These are phyloP conservation scores for Cancer borealis DNA, from an alignment of 2,888 invertebrate species.

Conservation along the genomic window DNA sequence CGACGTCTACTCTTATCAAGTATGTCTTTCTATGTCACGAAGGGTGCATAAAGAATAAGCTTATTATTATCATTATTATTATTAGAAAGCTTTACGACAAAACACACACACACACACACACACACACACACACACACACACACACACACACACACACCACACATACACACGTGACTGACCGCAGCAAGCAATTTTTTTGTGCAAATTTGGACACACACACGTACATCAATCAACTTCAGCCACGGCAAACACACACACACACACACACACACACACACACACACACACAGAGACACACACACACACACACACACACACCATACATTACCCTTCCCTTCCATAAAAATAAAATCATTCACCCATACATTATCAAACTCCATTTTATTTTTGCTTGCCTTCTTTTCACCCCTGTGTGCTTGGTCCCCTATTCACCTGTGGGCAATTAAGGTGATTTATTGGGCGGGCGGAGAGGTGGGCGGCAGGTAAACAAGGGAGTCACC, in stretches of 20 bases:
- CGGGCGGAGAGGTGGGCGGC: neutral
- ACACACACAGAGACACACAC: constrained; percentile 43
- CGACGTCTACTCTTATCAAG: neutral
- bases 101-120: too few species aligned
- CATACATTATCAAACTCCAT: constrained; percentile 7
- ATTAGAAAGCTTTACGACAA: too few species aligned
- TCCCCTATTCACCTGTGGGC: constrained; percentile 24
- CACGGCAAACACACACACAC: constrained; percentile 43
- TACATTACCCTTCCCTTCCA: constrained; percentile 21
- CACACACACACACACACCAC: too few species aligned
- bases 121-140: too few species aligned
- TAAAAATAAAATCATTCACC: neutral
- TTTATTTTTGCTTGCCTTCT: neutral
- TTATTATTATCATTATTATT: neutral
- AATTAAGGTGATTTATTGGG: constrained; percentile 22
- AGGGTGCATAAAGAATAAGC: too few species aligned
- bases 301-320: constrained; percentile 28
- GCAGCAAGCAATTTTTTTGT: neutral
- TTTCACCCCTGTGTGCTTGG: neutral
- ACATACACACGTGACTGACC: neutral
- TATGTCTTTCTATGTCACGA: neutral
- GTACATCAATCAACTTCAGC: constrained; percentile 29
- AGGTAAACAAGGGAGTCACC: constrained; percentile 24
- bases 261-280: constrained; percentile 43
- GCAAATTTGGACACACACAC: constrained; percentile 30